Base-by-base conservation (phyloP, 2,113 vertebrate species). In the Bufo bufo region DNA sequence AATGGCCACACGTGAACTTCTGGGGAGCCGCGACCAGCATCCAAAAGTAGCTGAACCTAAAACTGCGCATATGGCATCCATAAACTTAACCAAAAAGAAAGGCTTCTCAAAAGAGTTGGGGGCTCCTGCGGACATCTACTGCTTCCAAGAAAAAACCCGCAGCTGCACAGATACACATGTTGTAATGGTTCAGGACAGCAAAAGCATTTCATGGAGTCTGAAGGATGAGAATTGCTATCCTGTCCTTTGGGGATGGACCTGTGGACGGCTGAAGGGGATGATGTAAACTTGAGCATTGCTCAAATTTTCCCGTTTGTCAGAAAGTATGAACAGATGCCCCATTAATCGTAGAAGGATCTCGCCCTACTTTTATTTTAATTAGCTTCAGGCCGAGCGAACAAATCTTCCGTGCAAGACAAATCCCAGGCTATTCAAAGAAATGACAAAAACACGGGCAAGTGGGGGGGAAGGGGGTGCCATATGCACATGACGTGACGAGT, bases 291-390 rank as follows among this genome's bases (percentile, higher is more conserved):
- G 16, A 17, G 17, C 49, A n/a, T 58, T 69, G 45, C 61, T 79
- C 49, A 86, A 65, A 79, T 23, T 54, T 79, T 87, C 23, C 47
- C 10, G 20, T 52, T 33, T 77, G 58, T 65, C 9, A 58, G 72
- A 85, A 54, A 83, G 47, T 77, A 58, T 89, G 89, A 89, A 85
- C 61, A 88, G 23, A 90, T 19, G 43, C 65, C 89, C 81, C 91
- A 84, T 89, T 91, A 90, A 92, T 92, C 91, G 93, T 91, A 90
- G 93, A 89, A 90, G 91, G 90, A 91, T 56, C 78, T 19, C 14
- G 20, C n/a, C 13, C 43, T 61, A 65, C 65, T 69, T 63, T 50
- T 12, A 92, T 54, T 13, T 89, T 92, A 92, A 93, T 92, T 89
- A 88, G 87, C 92, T 93, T 93, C 90, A 94, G 91, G 94, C 45